phyloP scores from a whole-genome alignment of 1,140 invertebrate genomes.

The Vollenhovia emeryi region DNA sequence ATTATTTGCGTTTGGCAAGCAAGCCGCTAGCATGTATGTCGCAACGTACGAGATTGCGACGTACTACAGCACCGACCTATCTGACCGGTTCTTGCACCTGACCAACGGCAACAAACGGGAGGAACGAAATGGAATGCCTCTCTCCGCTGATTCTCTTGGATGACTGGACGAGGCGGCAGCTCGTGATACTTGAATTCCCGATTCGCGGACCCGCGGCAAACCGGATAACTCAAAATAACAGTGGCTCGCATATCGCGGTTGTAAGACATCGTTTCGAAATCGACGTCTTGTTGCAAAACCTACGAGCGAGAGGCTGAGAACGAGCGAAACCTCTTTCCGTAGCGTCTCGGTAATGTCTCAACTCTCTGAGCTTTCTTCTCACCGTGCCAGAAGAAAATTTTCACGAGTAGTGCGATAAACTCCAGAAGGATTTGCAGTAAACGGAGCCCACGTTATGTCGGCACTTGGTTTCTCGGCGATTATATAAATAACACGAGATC shows the following conservation, averaged over 20 bases:
- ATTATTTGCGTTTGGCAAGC: slow-evolving; percentile 49
- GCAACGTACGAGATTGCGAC: slow-evolving; percentile 36
- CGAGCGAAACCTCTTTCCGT: neutral
- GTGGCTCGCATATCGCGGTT: neutral
- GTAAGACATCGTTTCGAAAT: neutral
- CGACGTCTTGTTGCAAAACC: slow-evolving; percentile 6
- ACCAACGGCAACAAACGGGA: slow-evolving; percentile 74
- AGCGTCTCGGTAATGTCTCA: neutral
- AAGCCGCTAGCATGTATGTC: slow-evolving; percentile 13
- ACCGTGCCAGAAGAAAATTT: neutral
- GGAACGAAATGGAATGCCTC: slow-evolving; percentile 74
- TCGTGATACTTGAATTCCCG: slow-evolving; percentile 60
- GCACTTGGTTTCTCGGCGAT: neutral
- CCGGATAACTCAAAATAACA: slow-evolving; percentile 5
- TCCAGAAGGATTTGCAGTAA: neutral
- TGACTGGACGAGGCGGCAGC: neutral
- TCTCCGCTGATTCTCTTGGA: slow-evolving; percentile 67
- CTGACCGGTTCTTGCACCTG: slow-evolving; percentile 80
- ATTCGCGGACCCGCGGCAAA: neutral
- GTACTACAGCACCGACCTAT: slow-evolving; percentile 30
- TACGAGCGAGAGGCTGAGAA: neutral
- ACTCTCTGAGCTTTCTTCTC: neutral
- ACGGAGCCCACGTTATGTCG: neutral
- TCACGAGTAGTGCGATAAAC: neutral
- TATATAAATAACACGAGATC: neutral